Base-by-base conservation (phyloP, 2,113 vertebrate genomes). In the Nymphicus hollandicus region DNA sequence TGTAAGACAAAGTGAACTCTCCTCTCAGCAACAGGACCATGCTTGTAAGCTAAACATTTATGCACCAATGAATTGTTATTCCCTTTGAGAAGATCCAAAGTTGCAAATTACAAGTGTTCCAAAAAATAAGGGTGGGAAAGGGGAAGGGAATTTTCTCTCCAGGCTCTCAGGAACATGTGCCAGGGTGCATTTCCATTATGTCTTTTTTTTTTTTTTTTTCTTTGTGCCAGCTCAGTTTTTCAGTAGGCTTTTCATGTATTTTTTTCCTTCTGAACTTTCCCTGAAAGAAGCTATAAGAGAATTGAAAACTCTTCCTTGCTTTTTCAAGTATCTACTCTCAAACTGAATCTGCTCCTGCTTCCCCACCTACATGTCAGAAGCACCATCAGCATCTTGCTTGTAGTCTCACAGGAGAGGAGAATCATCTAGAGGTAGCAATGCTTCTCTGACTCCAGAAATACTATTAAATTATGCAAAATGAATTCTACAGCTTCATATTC, bases 141-240 rank as follows among this genome's bases (percentile, higher is more conserved):
- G 5, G 28, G 49, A 92, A 91, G 86, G 37, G 79, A 96, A 89
- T 82, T 94, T 93, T 93, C 87, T 81, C 89, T 93, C 70, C 78
- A 92, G 87, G 94, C 89, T 96, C 91, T 91, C 91, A 89, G 0
- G 2, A 79, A 80, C 49, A 82, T 2, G 3, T 85, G 87, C 63
- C 84, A 91, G 41, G 64, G 23, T 50, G 23, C 2, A 0, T 41
- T 89, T 79, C 72, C 66, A 87, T 82, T 76, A 89, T 73, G 44
- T 91, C 24, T 9, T 9, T 28, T 88, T 41, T 58, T 56, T 60
- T 61, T 46, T 20, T 50, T 64, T 35, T 20, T 60, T 3, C 7
- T 52, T 86, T 81, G 68, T 9, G 1, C 18, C 58, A 89, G 18
- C 31, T 77, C 66, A 58, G 37, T 37, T 56, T 82, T 65, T 81